Conservation (phyloP, 1,140 invertebrate species). For the Saccostrea echinata region DNA sequence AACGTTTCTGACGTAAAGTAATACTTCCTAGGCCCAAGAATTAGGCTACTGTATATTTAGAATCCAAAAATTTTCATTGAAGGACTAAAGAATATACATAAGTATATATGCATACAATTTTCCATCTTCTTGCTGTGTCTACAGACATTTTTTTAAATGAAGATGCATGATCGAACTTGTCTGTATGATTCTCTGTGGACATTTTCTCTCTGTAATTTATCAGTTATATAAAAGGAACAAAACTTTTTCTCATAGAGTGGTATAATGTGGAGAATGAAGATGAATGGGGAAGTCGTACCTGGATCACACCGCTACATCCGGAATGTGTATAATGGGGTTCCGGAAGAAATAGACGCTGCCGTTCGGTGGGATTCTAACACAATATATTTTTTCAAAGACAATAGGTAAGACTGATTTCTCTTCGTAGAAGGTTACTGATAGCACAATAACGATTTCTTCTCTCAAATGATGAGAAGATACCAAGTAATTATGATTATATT, state of each 20-base stretch:
- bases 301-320: slow-evolving; percentile 30
- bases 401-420: not conserved
- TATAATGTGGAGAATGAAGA: slow-evolving; percentile 28
- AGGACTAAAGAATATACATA: too few species aligned
- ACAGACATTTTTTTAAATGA: too few species aligned
- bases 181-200: not conserved
- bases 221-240: not conserved
- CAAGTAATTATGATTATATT: too few species aligned
- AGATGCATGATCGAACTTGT: too few species aligned
- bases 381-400: slow-evolving; percentile 19
- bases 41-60: too few species aligned
- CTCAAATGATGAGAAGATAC: not conserved
- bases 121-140: too few species aligned
- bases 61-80: too few species aligned
- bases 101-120: too few species aligned
- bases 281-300: not conserved
- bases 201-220: too few species aligned
- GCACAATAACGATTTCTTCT: not conserved
- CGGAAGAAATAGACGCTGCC: slow-evolving; percentile 13
- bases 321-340: not conserved
- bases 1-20: too few species aligned
- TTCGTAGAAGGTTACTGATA: not conserved
- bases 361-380: not conserved
- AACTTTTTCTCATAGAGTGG: not conserved
- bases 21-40: too few species aligned